Conservation (phyloP, 2,888 invertebrate genomes). For the Alcis repandata region DNA sequence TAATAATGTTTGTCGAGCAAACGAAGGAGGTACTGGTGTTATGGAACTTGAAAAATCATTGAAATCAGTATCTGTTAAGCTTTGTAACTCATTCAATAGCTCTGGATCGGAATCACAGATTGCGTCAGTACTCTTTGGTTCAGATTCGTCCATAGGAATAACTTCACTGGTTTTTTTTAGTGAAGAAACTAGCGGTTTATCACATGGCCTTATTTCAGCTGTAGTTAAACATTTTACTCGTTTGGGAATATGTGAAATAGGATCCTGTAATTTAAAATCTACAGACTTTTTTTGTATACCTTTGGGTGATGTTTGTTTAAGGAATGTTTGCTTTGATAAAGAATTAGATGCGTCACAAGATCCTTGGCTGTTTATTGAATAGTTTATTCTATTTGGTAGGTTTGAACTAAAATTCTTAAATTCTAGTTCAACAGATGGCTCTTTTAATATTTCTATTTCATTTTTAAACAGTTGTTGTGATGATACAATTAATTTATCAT, state of each 20-base stretch:
- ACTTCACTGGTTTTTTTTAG: neutral
- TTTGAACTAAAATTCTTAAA: neutral
- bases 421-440: neutral
- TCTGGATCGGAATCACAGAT: conserved; percentile 3
- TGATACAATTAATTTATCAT: neutral
- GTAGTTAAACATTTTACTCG: neutral
- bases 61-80: neutral
- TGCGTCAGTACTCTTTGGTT: neutral
- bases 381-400: conserved; percentile 1
- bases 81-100: neutral
- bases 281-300: conserved; percentile 4
- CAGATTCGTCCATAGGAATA: neutral
- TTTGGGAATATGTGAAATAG: neutral
- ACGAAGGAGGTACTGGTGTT: neutral
- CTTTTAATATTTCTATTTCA: neutral
- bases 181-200: neutral
- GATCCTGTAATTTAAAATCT: conserved; percentile 2
- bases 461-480: conserved; percentile 12
- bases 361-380: neutral
- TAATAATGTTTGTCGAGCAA: neutral
- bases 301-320: neutral
- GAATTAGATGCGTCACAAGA: neutral
- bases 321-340: neutral
- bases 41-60: neutral
- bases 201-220: neutral